Base-by-base conservation (phyloP, 2,797 vertebrate genomes). In the Philypnodon macrostomus region DNA sequence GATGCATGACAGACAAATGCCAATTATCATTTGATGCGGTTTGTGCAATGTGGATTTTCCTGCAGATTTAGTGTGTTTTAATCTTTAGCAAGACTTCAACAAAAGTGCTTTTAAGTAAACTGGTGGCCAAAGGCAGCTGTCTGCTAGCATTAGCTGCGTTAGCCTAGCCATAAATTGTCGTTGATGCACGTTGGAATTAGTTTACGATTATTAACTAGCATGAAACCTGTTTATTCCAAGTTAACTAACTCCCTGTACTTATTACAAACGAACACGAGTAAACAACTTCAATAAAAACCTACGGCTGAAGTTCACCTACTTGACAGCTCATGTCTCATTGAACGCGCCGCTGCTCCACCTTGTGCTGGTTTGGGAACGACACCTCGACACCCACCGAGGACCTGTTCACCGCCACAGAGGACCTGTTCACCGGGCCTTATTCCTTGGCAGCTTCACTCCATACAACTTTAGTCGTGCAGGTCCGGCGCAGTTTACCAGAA, bases 261-360 rank as follows among this genome's bases (percentile, higher is more conserved):
- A 5, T 5, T 19, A 2, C 0, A 1, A 2, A 8, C 4, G 13
- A 6, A 13, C 9, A 8, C 5, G 5, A 32, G 4, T 14, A 2
- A 26, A 31, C 7, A 26, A 31, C 7, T 12, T 13, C 1, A 5
- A 1, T 17, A 24, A 12, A 32, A 17, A 15, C n/a, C n/a, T 10
- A 16, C 26, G 21, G 33, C 31, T 44, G 13, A n/a, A 7, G 45
- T 47, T 26, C 39, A 27, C 32, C 57, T 73, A 71, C 78, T 63
- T 65, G 63, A 35, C 34, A 39, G 17, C 44, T 13, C 16, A 29
- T 23, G 4, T 11, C 29, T n/a, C 3, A 4, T 29, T 3, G 30
- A 14, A 7, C 0, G 16, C 14, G 49, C n/a, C 26, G 12, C 34
- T n/a, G 34, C n/a, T 7, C 4, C 12, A 8, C 11, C 38, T 21